Base-by-base conservation (phyloP, 2,888 invertebrate genomes). In the Caenorhabditis imperialis region DNA sequence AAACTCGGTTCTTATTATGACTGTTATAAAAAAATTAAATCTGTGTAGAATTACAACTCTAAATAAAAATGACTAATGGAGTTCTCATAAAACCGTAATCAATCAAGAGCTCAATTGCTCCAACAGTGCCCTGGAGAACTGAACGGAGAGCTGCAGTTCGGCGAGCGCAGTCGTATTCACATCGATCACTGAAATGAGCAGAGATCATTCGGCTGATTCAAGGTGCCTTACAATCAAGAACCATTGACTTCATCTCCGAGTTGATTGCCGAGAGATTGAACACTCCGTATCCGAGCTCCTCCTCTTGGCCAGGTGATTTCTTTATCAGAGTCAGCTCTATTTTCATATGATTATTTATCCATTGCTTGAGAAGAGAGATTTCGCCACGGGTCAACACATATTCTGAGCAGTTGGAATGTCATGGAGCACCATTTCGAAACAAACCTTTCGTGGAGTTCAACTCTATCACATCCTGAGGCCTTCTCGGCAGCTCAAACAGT, bases 351-450 rank as follows among this genome's bases (percentile, higher is more conserved):
- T 74, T 47, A 22, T 77, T 69, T 14, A 86, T 78, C 84, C 85
- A 86, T 72, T 86, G 86, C 8, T 78, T 62, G 16, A 86, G 72
- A 16, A 86, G 72, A 7, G 79, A 69, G n/a, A 84, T 47, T 38
- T 83, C 73, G 8, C 78, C 70, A 16, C 75, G 65, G 16, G 79
- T 78, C 16, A 86, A 51, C 14, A 55, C 67, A 67, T 86, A 86
- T 35, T 78, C 85, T 86, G 55, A 67, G 82, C 57, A 30, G 10
- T 30, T 30, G 7, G 10, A 30, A 30, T 30, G 6, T 7, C 6
- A 23, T 22, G 25, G 27, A 3, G 10, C n/a, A 35, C 8, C 7
- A 12, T 10, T 35, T 14, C 30, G n/a, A 14, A 35, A 27, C 3
- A 22, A 35, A 71, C 78, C 78, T 63, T 77, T 75, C 2, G 14